Conservation (phyloP, 2,888 invertebrate genomes). For the Oligia fasciuncula region DNA sequence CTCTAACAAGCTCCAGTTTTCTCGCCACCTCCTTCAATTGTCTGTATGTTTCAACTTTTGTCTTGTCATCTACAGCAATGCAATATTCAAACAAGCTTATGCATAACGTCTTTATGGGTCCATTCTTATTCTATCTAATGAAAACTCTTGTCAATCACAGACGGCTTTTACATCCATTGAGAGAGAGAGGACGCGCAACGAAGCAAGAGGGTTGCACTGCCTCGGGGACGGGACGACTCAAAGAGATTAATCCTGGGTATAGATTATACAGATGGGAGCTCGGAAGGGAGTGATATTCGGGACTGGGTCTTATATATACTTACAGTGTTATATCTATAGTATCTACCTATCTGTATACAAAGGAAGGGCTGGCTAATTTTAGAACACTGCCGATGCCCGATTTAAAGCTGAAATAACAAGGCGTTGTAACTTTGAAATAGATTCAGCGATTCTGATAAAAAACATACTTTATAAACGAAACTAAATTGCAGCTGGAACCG, state of each 20-base stretch:
- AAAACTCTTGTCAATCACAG: slow-evolving; percentile 33
- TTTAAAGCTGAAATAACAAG: slow-evolving; percentile 41
- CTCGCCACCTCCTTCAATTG: slow-evolving; percentile 1
- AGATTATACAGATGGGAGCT: slow-evolving; percentile 27
- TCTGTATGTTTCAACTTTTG: not conserved
- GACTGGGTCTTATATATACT: slow-evolving; percentile 24
- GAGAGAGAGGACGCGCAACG: slow-evolving; percentile 39
- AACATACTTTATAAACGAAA: slow-evolving; percentile 12
- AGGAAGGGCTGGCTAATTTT: slow-evolving; percentile 44
- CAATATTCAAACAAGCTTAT: slow-evolving; percentile 3
- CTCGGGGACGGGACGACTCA: slow-evolving; percentile 40
- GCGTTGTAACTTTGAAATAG: slow-evolving; percentile 11
- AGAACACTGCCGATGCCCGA: slow-evolving; percentile 39
- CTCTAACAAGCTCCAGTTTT: slow-evolving; percentile 8
- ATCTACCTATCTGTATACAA: slow-evolving; percentile 21
- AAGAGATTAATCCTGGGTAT: slow-evolving; percentile 57
- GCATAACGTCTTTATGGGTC: not conserved
- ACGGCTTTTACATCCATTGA: slow-evolving; percentile 39
- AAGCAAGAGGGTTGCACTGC: slow-evolving; percentile 54
- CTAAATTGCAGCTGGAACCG: slow-evolving; percentile 4
- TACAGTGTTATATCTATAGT: slow-evolving; percentile 20
- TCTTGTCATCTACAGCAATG: not conserved
- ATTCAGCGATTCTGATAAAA: slow-evolving; percentile 3
- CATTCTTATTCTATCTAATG: slow-evolving; percentile 22
- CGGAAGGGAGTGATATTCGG: slow-evolving; percentile 33